Percentiles rank a stretch among this genome's conserved stretches.
Conservation (phyloP, 2,888 invertebrate species). For the Epirrhoe tristata region DNA sequence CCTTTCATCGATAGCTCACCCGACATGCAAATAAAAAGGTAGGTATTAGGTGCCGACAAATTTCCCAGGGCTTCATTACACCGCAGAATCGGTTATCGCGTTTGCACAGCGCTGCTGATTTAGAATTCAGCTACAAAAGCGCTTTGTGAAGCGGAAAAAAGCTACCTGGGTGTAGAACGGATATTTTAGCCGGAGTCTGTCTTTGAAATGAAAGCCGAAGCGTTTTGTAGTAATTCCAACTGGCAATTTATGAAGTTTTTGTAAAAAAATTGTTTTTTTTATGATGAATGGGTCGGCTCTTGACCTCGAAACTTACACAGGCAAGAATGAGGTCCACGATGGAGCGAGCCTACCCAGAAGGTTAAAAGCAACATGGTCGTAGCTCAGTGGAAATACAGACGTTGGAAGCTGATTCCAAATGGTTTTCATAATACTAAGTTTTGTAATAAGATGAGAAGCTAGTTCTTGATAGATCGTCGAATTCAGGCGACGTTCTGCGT, state of each 20-base stretch:
- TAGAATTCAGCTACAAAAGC: constrained; percentile 48
- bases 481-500: no score
- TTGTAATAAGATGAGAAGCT: background rate
- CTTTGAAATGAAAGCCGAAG: constrained; percentile 12
- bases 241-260: constrained; percentile 5
- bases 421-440: no score
- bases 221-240: constrained; percentile 13
- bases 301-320: no score
- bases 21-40: constrained; percentile 27
- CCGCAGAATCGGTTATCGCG: constrained; percentile 55
- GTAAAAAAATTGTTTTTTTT: no score
- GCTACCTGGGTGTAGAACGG: constrained; percentile 30
- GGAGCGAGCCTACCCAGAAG: no score
- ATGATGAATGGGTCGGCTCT: no score
- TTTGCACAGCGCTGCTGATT: constrained; percentile 62
- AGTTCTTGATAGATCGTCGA: no score
- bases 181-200: constrained; percentile 20
- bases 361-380: no score
- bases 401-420: no score
- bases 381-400: no score
- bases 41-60: constrained; percentile 25
- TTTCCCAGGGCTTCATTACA: constrained; percentile 40
- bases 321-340: no score
- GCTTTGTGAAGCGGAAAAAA: constrained; percentile 50
- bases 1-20: constrained; percentile 5